Conservation (phyloP, 2,797 vertebrate genomes). For the Chelonia mydas region DNA sequence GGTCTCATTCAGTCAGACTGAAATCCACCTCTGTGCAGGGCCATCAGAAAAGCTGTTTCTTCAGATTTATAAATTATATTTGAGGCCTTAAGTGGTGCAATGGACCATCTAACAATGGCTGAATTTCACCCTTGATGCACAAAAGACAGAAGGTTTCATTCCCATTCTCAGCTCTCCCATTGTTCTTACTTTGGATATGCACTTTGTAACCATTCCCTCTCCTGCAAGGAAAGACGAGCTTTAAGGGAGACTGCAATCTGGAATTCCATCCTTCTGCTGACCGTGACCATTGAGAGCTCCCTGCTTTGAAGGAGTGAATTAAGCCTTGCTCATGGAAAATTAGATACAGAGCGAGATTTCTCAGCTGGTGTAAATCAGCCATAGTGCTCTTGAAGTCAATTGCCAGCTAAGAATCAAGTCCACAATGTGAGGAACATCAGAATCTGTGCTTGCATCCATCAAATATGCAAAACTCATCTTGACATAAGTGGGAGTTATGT, state of each 20-base stretch:
- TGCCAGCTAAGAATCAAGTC: not conserved
- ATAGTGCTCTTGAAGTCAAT: not conserved
- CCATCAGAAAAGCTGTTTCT: accelerated
- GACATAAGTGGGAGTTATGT: not conserved
- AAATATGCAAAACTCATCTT: not conserved
- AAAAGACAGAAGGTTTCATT: not conserved
- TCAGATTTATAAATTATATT: not conserved
- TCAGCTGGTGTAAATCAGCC: not conserved
- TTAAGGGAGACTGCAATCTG: too few species aligned
- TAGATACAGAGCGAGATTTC: not conserved
- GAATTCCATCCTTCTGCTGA: not conserved
- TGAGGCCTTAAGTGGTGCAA: not conserved
- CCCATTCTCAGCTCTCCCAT: not conserved
- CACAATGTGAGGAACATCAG: not conserved
- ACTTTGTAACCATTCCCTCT: too few species aligned
- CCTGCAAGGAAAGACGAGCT: too few species aligned
- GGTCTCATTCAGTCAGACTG: not conserved
- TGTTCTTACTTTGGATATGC: too few species aligned
- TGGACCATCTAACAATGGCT: not conserved
- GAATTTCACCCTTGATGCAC: not conserved
- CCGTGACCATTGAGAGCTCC: not conserved
- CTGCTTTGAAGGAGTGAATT: too few species aligned
- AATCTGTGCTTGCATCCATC: not conserved
- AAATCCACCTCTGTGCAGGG: not conserved
- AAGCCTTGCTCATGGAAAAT: not conserved